phyloP scores from a whole-genome alignment of 1,140 invertebrate species.

The Zaprionus inermis region DNA sequence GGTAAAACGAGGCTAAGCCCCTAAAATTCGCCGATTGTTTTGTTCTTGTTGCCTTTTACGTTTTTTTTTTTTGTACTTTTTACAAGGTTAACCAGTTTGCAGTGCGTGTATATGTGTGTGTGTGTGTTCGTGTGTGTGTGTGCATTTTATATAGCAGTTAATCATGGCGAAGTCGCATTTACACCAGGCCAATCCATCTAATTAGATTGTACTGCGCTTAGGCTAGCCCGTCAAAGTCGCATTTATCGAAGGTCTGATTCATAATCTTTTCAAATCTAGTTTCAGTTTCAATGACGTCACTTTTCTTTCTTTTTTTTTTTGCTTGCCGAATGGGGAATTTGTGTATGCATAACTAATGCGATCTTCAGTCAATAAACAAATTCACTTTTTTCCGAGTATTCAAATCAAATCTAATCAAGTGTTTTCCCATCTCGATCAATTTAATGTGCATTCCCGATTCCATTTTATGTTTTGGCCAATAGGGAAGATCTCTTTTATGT shows the following conservation, averaged over 20 bases:
- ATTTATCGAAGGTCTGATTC: constrained; percentile 38
- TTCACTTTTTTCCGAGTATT: neutral
- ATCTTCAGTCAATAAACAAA: neutral
- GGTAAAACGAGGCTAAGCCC: constrained; percentile 15
- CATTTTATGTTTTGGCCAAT: neutral
- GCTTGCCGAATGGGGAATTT: neutral
- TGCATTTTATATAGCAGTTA: constrained; percentile 22
- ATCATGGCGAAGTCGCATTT: constrained; percentile 32
- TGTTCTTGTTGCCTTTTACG: constrained; percentile 19
- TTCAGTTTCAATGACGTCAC: neutral
- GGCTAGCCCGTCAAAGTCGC: neutral
- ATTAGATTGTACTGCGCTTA: constrained; percentile 24
- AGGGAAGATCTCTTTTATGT: neutral
- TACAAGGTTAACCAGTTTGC: constrained; percentile 66
- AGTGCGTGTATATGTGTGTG: constrained; percentile 20
- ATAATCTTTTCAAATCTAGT: neutral
- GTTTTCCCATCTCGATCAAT: neutral
- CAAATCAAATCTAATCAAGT: neutral
- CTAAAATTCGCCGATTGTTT: constrained; percentile 27
- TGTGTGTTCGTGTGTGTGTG: constrained; percentile 5
- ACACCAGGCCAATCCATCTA: constrained; percentile 20
- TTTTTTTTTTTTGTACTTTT: constrained; percentile 47
- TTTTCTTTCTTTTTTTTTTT: neutral
- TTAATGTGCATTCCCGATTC: neutral
- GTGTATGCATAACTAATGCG: neutral